Percentiles rank a stretch among this genome's conserved stretches.
Conservation (phyloP, 2,888 invertebrate species). For the Oxyteleia sp. region DNA sequence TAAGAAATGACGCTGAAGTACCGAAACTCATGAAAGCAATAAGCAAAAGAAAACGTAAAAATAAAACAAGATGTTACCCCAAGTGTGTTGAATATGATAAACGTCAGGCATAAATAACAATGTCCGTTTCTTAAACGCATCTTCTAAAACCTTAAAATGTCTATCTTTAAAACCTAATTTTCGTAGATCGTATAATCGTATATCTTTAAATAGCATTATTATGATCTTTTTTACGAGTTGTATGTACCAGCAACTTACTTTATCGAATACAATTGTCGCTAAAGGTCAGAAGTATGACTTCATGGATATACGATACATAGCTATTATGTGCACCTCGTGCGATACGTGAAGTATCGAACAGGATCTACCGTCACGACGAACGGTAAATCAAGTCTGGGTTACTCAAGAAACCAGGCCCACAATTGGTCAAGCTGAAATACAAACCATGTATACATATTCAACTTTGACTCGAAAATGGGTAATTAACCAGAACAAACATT, state of each 20-base stretch:
- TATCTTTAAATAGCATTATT: conserved; percentile 45
- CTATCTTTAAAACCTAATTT: conserved; percentile 45
- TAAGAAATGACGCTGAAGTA: neutral
- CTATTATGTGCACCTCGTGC: conserved; percentile 76
- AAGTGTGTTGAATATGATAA: conserved; percentile 38
- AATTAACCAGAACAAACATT: conserved; percentile 49
- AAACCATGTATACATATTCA: conserved; percentile 77
- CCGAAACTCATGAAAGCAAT: neutral
- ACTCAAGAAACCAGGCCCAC: conserved; percentile 67
- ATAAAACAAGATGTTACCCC: neutral
- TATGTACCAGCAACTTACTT: conserved; percentile 46
- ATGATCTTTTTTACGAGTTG: conserved; percentile 26
- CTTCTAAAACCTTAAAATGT: conserved; percentile 21
- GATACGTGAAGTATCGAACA: conserved; percentile 80
- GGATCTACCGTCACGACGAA: conserved; percentile 78
- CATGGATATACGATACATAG: conserved; percentile 74
- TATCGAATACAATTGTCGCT: conserved; percentile 56
- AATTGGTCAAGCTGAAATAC: conserved; percentile 78
- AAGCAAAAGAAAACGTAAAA: neutral
- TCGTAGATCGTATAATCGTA: too few species aligned
- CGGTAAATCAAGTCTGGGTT: conserved; percentile 80
- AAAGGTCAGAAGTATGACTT: conserved; percentile 70
- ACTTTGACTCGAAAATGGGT: conserved; percentile 49
- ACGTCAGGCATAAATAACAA: conserved; percentile 51
- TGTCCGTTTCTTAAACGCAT: conserved; percentile 19